phyloP scores from a whole-genome alignment of 2,888 invertebrate genomes.

The Rhorus exstirpatorius region DNA sequence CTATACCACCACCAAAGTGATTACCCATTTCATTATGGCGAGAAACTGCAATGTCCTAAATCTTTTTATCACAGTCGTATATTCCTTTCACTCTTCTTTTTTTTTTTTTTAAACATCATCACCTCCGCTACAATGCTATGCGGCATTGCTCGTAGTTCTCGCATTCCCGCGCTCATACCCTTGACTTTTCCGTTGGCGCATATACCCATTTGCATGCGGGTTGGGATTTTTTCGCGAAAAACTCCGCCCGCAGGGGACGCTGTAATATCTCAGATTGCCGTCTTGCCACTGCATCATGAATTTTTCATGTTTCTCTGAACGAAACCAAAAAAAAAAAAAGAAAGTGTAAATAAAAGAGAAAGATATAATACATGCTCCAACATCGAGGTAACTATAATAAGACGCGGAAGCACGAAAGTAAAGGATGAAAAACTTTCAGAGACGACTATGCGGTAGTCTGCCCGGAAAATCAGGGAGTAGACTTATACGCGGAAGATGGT shows the following conservation, averaged over 20 bases:
- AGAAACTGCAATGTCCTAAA: neutral
- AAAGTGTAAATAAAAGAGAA: neutral
- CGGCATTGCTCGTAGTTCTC: neutral
- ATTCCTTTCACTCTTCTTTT: neutral
- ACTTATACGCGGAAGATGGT: too few relatives aligned
- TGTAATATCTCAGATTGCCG: neutral
- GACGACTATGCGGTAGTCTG: too few relatives aligned
- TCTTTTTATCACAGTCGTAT: neutral
- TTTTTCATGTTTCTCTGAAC: slow-evolving; percentile 49
- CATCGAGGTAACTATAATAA: too few relatives aligned
- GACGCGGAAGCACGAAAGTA: too few relatives aligned
- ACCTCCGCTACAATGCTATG: neutral
- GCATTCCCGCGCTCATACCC: neutral
- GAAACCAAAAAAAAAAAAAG: slow-evolving; percentile 9
- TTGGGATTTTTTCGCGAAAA: neutral
- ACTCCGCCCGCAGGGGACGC: neutral
- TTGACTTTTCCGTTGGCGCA: too few relatives aligned
- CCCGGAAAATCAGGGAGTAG: too few relatives aligned
- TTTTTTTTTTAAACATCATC: slow-evolving; percentile 9
- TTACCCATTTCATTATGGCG: slow-evolving; percentile 3
- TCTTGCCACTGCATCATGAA: slow-evolving; percentile 31
- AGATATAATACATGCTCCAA: neutral
- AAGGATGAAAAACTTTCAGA: too few relatives aligned
- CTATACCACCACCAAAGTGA: neutral
- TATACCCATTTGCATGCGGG: neutral